Base-by-base conservation (phyloP, 2,888 invertebrate species). In the Eucera pruinosa region DNA sequence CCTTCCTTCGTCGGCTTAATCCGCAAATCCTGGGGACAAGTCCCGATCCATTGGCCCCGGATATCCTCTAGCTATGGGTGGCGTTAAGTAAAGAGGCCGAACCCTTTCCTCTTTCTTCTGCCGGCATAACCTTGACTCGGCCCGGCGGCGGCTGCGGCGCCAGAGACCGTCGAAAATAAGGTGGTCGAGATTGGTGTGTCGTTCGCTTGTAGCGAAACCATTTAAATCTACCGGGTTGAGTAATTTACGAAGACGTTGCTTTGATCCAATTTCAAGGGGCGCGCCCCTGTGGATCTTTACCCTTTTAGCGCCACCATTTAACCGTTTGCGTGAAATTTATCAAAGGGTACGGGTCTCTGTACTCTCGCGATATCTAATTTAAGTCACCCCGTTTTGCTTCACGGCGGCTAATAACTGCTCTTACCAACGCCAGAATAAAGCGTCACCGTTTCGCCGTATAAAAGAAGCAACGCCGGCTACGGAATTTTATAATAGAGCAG, bases 11-110 rank as follows among this genome's bases (percentile, higher is more conserved):
- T 75, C 78, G 72, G 74, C 73, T 72, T 82, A 84, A 83, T 86
- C 82, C 87, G 75, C 76, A 86, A 86, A 86, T 87, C 86, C 86
- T 72, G 71, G 25, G 75, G 78, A 83, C 86, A 79, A 64, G 68
- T 79, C 58, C 72, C 80, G 81, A 82, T 80, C 82, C 75, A 85
- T 82, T 83, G 80, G 76, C 75, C 71, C n/a, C 62, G 79, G 70
- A 81, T 80, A 81, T 78, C 66, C 78, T 45, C 58, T 45, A 54
- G 55, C 58, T n/a, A n/a, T n/a, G n/a, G n/a, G n/a, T n/a, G 43
- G 54, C 66, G 62, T 72, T 57, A 57, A 73, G 79, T 64, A 75
- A 72, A 73, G 75, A 64, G n/a, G 20, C 45, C 57, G 13, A 18
- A 55, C 50, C 11, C 27, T 74, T 57, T 58, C 58, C 64, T 33